These are phyloP conservation scores for Silurus aristotelis DNA, from an alignment of 2,797 vertebrate species.

Conservation along the genomic window DNA sequence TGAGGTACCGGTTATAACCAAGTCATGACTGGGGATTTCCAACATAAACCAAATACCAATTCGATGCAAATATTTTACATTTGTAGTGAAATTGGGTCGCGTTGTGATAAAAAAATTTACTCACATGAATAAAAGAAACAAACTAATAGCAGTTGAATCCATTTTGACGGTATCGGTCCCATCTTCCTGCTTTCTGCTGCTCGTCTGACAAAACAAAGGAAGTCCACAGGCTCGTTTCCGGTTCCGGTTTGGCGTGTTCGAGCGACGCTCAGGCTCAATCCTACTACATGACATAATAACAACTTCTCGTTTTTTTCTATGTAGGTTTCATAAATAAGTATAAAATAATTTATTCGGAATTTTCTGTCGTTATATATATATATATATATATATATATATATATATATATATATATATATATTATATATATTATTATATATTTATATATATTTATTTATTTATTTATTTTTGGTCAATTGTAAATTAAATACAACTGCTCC, in stretches of 20 bases:
- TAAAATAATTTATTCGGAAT: background rate
- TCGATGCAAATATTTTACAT: background rate
- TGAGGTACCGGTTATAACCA: background rate
- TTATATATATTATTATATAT: no score
- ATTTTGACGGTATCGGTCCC: slow-evolving; percentile 64
- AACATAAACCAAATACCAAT: background rate
- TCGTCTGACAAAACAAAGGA: slow-evolving; percentile 52
- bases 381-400: no score
- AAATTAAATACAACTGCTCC: background rate
- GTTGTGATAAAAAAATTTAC: background rate
- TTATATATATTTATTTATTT: background rate
- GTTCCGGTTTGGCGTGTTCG: background rate
- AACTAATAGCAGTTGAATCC: background rate
- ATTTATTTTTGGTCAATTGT: background rate
- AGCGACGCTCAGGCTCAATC: no score
- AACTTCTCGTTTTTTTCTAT: background rate
- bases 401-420: no score
- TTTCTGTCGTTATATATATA: background rate
- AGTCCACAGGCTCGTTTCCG: slow-evolving; percentile 14
- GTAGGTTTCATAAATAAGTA: background rate
- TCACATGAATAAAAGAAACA: slow-evolving; percentile 27
- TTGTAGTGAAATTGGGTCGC: background rate
- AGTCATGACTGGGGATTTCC: background rate
- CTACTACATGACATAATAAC: background rate
- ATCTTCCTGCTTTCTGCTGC: slow-evolving; percentile 76